phyloP scores from a whole-genome alignment of 2,797 vertebrate species.

The Propithecus deckenii region DNA sequence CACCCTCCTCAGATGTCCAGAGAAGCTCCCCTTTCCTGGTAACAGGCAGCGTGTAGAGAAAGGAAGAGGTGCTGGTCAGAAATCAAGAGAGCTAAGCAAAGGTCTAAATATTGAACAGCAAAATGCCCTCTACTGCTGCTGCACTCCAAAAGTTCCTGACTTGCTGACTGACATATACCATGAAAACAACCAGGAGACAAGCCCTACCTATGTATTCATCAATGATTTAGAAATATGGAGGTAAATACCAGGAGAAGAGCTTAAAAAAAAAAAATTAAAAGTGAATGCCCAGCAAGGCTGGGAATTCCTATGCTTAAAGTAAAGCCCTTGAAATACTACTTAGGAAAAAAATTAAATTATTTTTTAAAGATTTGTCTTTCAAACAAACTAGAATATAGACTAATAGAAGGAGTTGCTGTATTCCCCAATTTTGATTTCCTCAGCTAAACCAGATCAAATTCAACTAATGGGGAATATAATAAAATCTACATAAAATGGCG shows the following conservation, averaged over 20 bases:
- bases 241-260: not conserved
- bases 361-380: not conserved
- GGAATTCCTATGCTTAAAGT: not conserved
- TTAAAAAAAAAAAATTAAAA: not conserved
- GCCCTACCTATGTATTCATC: not conserved
- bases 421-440: not conserved
- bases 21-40: not conserved
- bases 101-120: not conserved
- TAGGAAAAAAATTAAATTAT: not conserved
- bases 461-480: not conserved
- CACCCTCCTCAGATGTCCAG: not conserved
- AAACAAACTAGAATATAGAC: not conserved
- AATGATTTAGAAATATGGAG: not conserved
- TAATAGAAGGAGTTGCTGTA: not conserved
- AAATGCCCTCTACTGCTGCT: not conserved
- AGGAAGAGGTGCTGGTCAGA: not conserved
- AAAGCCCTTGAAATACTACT: not conserved
- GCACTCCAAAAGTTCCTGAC: not conserved
- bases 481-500: not conserved
- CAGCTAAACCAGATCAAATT: slow-evolving; percentile 24
- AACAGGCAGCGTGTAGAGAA: not conserved
- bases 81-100: not conserved
- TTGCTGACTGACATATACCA: not conserved
- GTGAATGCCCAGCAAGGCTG: not conserved
- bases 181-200: not conserved